These are phyloP conservation scores for Blomia tropicalis DNA, from an alignment of 2,888 invertebrate genomes.

Conservation along the genomic window DNA sequence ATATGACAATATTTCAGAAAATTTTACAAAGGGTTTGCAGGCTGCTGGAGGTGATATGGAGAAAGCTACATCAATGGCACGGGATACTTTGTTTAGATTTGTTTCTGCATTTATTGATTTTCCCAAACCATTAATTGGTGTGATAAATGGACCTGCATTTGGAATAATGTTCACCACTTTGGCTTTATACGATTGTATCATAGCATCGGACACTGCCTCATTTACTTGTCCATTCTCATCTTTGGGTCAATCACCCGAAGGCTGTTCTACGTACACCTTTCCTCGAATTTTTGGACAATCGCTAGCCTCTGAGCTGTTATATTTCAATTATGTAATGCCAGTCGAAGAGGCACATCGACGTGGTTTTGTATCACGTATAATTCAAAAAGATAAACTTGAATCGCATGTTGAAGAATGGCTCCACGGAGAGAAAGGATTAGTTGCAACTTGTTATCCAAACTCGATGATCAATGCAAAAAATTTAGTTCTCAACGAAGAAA, in stretches of 20 bases:
- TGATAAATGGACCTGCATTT: slow-evolving; percentile 85
- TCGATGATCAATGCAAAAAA: slow-evolving; percentile 54
- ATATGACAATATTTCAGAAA: background rate
- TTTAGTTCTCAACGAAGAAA: slow-evolving; percentile 45
- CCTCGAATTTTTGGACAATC: slow-evolving; percentile 60
- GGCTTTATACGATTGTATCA: slow-evolving; percentile 69
- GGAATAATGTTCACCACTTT: slow-evolving; percentile 73
- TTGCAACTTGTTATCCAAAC: slow-evolving; percentile 32
- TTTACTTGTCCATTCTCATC: slow-evolving; percentile 73
- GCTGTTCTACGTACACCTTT: slow-evolving; percentile 68
- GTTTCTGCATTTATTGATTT: slow-evolving; percentile 62
- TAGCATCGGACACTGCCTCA: slow-evolving; percentile 70
- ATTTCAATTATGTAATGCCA: slow-evolving; percentile 56
- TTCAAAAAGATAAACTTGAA: slow-evolving; percentile 49
- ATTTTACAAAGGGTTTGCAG: slow-evolving; percentile 15
- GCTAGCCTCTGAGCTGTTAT: slow-evolving; percentile 43
- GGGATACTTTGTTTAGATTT: slow-evolving; percentile 35
- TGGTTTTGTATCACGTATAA: slow-evolving; percentile 62
- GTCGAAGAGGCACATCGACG: slow-evolving; percentile 59
- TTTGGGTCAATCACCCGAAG: slow-evolving; percentile 72
- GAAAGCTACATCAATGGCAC: slow-evolving; percentile 34
- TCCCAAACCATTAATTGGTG: slow-evolving; percentile 67
- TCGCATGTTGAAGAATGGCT: slow-evolving; percentile 38
- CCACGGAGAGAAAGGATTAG: slow-evolving; percentile 20
- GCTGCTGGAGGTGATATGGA: slow-evolving; percentile 31